Evolutionary conservation across 2,113 vertebrate genomes (phyloP).

Genomic region (Steatornis caripensis): DNA sequence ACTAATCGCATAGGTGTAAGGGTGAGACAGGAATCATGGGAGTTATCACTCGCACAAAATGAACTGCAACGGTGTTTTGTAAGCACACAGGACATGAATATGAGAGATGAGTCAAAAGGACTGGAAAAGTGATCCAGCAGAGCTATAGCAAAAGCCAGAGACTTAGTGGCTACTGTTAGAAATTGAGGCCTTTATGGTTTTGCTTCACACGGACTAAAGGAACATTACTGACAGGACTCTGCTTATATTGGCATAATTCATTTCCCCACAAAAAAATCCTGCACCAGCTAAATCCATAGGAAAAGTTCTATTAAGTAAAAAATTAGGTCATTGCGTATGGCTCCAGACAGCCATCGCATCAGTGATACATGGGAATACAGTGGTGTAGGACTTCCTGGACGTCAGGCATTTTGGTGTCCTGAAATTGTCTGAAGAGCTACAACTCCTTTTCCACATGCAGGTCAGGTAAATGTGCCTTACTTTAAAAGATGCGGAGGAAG

Average conservation of each 20-base stretch:
- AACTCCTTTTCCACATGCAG: neutral
- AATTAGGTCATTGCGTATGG: neutral
- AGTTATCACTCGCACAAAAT: slow-evolving; percentile 8
- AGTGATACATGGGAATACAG: neutral
- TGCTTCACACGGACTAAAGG: neutral
- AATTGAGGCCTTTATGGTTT: neutral
- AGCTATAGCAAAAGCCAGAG: neutral
- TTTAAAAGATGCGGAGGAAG: neutral
- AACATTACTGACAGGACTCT: neutral
- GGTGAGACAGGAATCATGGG: neutral
- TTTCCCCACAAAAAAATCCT: neutral
- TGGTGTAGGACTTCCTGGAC: neutral
- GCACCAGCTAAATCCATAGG: neutral
- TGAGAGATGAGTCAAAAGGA: slow-evolving; percentile 6
- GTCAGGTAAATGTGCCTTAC: neutral
- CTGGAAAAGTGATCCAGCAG: slow-evolving; percentile 33
- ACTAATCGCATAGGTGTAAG: neutral
- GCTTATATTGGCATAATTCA: neutral
- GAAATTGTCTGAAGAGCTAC: neutral
- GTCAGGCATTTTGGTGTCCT: neutral
- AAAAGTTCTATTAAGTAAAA: neutral
- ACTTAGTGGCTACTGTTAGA: neutral
- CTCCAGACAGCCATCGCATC: neutral
- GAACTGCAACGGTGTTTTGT: neutral
- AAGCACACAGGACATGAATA: neutral